phyloP scores from a whole-genome alignment of 2,797 vertebrate genomes.

The Xiphorhynchus erythropygius region DNA sequence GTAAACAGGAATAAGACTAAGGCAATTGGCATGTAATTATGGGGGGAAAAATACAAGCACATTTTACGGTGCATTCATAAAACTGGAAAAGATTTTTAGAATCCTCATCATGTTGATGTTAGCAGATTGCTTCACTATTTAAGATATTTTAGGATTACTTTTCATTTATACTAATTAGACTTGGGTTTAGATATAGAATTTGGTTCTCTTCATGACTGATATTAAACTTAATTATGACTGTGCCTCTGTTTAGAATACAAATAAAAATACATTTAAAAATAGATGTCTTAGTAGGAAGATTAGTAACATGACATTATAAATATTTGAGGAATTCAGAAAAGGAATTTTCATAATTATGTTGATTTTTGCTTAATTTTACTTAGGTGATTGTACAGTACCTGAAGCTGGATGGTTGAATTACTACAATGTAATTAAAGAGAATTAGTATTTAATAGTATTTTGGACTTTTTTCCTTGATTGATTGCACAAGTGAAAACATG shows the following conservation, averaged over 20 bases:
- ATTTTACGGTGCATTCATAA: neutral
- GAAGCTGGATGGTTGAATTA: neutral
- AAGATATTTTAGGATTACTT: neutral
- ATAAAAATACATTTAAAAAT: neutral
- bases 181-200: neutral
- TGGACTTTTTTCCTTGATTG: neutral
- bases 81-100: neutral
- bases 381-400: neutral
- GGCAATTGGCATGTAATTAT: neutral
- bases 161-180: neutral
- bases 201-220: neutral
- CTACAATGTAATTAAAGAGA: neutral
- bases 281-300: neutral
- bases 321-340: neutral
- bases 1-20: neutral
- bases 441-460: neutral
- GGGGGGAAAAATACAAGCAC: no score
- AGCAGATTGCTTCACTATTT: neutral
- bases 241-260: neutral
- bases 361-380: neutral
- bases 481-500: neutral
- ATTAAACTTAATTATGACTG: neutral
- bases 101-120: neutral
- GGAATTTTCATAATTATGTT: neutral
- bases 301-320: neutral